Percentiles rank a stretch among this genome's conserved stretches.
Evolutionary conservation across 2,113 vertebrate genomes (phyloP).

Genomic region (Indicator indicator): DNA sequence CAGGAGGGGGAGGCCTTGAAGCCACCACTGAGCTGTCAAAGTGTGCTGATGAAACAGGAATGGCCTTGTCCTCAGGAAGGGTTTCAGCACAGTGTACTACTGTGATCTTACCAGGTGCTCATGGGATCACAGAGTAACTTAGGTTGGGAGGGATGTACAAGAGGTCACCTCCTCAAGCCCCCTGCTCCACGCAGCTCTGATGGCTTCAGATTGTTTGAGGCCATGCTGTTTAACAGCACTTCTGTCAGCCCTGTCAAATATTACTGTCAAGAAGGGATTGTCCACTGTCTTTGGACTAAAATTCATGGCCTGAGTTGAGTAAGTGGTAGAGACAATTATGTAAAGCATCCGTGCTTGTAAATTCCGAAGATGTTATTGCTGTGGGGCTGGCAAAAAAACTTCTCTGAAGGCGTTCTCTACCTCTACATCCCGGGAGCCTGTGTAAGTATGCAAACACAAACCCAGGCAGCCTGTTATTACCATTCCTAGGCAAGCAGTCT

Average conservation of each 20-base stretch:
- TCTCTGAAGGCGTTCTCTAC: background rate
- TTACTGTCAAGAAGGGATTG: background rate
- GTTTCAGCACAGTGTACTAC: background rate
- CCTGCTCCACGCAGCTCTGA: background rate
- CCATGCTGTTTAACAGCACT: background rate
- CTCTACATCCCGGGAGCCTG: background rate
- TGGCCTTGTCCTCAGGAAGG: background rate
- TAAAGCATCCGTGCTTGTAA: conserved; percentile 7
- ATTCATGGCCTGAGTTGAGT: background rate
- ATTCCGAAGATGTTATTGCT: background rate
- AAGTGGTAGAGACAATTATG: background rate
- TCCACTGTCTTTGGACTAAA: background rate
- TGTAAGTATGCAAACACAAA: background rate
- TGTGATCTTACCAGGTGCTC: background rate
- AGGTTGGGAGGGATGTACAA: background rate
- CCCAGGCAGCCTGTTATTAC: conserved; percentile 46
- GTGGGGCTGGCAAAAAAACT: background rate
- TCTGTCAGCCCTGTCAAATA: background rate
- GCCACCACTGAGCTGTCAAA: background rate
- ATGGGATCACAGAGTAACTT: background rate
- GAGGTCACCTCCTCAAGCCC: background rate
- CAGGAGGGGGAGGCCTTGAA: background rate
- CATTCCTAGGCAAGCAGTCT: conserved; percentile 34
- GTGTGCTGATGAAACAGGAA: background rate
- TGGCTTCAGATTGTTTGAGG: background rate